Percentiles rank a stretch among this genome's conserved stretches.
Evolutionary conservation across 2,888 invertebrate species (phyloP).

Genomic region (Tetragnatha montana): DNA sequence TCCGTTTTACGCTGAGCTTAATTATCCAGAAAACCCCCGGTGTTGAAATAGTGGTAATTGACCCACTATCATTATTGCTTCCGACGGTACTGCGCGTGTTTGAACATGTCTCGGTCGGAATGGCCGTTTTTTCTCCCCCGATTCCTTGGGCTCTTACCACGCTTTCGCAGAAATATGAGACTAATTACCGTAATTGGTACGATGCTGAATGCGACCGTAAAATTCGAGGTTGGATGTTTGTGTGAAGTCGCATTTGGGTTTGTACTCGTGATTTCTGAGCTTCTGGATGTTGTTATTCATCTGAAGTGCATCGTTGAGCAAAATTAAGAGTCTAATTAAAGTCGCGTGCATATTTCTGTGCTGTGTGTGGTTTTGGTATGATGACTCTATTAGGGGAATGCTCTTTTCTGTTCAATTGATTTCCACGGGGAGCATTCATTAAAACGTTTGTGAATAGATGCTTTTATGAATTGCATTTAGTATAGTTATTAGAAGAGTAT

Average conservation of each 20-base stretch:
- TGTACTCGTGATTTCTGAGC: background rate
- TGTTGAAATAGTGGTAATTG: constrained; percentile 63
- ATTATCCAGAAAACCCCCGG: constrained; percentile 56
- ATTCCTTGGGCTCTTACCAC: background rate
- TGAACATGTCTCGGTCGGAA: background rate
- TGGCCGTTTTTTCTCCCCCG: constrained; percentile 9
- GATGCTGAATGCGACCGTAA: constrained; percentile 6
- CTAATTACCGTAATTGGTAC: constrained; percentile 59
- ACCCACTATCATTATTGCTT: constrained; percentile 50
- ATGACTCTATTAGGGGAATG: background rate
- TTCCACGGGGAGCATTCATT: too few relatives aligned
- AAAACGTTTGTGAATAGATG: too few relatives aligned
- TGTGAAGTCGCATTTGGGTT: background rate
- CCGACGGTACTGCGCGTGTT: constrained; percentile 24
- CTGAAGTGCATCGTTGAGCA: background rate
- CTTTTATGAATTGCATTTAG: too few relatives aligned
- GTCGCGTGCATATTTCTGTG: background rate
- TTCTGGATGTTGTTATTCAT: background rate
- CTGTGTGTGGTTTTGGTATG: background rate
- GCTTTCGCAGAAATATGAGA: constrained; percentile 14
- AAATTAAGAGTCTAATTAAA: background rate
- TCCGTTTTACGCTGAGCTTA: constrained; percentile 26
- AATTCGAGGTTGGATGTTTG: background rate
- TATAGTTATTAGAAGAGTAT: too few relatives aligned
- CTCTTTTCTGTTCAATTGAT: background rate